Evolutionary conservation across 35 echinoderm and acorn worm species (phyloP).

Genomic region (Apostichopus parvimensis): DNA sequence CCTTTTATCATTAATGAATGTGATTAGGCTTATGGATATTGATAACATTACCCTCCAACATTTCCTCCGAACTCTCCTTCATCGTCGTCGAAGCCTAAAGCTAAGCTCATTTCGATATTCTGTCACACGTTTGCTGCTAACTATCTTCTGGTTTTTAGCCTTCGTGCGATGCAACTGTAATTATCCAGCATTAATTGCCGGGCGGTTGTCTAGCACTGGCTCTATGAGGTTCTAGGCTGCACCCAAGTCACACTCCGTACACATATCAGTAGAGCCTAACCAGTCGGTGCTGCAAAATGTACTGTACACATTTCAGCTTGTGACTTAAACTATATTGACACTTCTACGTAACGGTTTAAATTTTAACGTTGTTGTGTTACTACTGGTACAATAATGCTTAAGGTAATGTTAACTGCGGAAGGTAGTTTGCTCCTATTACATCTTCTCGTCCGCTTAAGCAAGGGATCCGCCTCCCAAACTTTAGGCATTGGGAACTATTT

Average conservation of each 20-base stretch:
- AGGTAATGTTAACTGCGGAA: neutral
- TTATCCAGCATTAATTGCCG: neutral
- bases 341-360: neutral
- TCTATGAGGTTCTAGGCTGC: neutral
- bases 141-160: neutral
- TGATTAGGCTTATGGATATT: neutral
- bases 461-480: neutral
- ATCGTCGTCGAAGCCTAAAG: slow-evolving; percentile 27
- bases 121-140: neutral
- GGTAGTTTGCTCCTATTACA: neutral
- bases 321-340: neutral
- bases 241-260: neutral
- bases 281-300: neutral
- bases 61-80: slow-evolving; percentile 39
- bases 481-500: too few relatives aligned
- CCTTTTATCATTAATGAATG: neutral
- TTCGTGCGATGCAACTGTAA: neutral
- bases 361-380: neutral
- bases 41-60: slow-evolving; percentile 11
- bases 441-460: neutral
- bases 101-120: slow-evolving; percentile 14
- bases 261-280: neutral
- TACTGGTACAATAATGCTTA: neutral
- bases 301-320: neutral
- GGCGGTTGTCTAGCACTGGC: neutral